phyloP scores from a whole-genome alignment of 2,113 vertebrate genomes.

The Heterotis niloticus region DNA sequence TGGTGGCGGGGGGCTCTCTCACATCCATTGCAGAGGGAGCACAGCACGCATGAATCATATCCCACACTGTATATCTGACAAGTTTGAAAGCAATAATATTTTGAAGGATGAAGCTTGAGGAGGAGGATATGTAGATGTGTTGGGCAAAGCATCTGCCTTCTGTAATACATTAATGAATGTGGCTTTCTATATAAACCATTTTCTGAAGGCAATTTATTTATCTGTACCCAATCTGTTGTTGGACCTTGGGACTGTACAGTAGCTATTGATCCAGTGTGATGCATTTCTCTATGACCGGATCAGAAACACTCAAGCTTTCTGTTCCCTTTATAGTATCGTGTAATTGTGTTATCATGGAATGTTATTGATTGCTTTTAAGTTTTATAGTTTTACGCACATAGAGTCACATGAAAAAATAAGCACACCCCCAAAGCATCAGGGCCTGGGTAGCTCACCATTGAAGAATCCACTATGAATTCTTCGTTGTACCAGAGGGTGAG shows the following conservation, averaged over 20 bases:
- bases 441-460: too few relatives aligned
- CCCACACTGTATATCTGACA: not conserved
- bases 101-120: not conserved
- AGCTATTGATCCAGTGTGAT: conserved; percentile 40
- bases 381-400: conserved; percentile 42
- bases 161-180: conserved; percentile 22
- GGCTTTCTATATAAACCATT: not conserved
- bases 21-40: not conserved
- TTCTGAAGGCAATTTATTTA: conserved; percentile 10
- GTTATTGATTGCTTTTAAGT: conserved; percentile 47
- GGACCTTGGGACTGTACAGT: conserved; percentile 38
- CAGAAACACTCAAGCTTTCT: conserved; percentile 29
- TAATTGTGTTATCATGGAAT: conserved; percentile 45
- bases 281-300: conserved; percentile 32
- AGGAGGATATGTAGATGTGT: not conserved
- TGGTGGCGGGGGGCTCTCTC: not conserved
- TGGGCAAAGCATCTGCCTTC: not conserved
- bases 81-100: not conserved
- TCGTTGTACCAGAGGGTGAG: too few relatives aligned
- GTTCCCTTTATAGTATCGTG: conserved; percentile 29
- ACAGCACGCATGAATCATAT: not conserved
- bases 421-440: too few relatives aligned
- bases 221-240: conserved; percentile 13
- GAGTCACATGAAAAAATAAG: too few relatives aligned
- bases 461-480: too few relatives aligned